Conservation (phyloP, 64 coral and sea anemone genomes). For the Porites lutea region DNA sequence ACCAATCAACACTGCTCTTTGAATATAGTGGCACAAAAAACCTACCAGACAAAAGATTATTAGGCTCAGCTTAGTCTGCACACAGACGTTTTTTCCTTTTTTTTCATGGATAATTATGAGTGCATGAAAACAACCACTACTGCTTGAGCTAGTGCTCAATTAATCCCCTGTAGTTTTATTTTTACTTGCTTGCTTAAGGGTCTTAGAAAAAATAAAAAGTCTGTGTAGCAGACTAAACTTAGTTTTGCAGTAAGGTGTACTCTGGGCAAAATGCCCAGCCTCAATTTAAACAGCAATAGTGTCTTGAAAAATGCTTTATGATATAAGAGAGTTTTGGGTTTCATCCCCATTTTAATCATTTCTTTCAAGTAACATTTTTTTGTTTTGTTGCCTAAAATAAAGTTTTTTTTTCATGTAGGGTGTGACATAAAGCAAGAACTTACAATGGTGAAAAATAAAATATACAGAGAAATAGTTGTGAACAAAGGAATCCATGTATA, state of each 20-base stretch:
- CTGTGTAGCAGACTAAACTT: too few relatives aligned
- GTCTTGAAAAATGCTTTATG: too few relatives aligned
- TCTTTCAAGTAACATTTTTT: not conserved
- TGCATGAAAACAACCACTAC: conserved; percentile 5
- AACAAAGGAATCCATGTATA: conserved; percentile 51
- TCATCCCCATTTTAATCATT: too few relatives aligned
- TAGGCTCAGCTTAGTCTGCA: not conserved
- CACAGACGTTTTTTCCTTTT: conserved; percentile 4
- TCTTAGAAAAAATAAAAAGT: too few relatives aligned
- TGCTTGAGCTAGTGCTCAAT: conserved; percentile 17
- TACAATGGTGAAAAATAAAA: conserved; percentile 1
- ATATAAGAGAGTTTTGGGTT: too few relatives aligned
- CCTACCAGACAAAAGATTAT: conserved; percentile 5
- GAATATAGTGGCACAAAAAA: not conserved
- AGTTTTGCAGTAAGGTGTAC: too few relatives aligned
- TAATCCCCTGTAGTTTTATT: not conserved
- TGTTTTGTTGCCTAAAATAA: not conserved
- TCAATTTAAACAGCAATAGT: too few relatives aligned
- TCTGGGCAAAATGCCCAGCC: too few relatives aligned
- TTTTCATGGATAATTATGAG: conserved; percentile 18
- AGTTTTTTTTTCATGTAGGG: not conserved
- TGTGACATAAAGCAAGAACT: conserved; percentile 39
- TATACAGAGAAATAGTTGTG: not conserved
- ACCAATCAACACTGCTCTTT: conserved; percentile 4
- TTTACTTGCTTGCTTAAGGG: not conserved